Evolutionary conservation across 2,888 invertebrate genomes (phyloP).

Genomic region (Andrena camellia): DNA sequence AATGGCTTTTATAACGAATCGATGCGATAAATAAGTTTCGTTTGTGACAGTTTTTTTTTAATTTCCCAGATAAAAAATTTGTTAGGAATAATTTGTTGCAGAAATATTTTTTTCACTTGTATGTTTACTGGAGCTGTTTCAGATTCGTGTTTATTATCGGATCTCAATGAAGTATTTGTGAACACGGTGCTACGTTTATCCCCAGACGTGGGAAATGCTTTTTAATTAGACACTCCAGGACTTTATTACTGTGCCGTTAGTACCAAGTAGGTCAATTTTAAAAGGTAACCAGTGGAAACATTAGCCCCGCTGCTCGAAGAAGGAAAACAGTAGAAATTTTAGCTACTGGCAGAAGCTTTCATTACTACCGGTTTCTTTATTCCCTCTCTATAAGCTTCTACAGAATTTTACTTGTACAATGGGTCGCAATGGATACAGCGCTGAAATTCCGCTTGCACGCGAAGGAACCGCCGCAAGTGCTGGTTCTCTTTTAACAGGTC

Average conservation of each 20-base stretch:
- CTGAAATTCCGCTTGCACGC: constrained; percentile 13
- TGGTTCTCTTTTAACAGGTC: constrained; percentile 20
- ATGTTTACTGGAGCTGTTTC: too few relatives aligned
- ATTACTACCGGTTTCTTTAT: background rate
- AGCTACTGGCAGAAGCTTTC: background rate
- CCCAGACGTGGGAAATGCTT: too few relatives aligned
- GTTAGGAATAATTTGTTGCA: too few relatives aligned
- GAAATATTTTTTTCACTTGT: too few relatives aligned
- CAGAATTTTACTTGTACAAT: constrained; percentile 8
- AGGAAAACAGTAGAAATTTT: background rate
- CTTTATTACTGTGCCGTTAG: background rate
- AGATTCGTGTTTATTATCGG: too few relatives aligned
- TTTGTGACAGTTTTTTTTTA: too few relatives aligned
- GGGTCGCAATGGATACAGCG: background rate
- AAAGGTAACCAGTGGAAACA: background rate
- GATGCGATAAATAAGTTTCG: too few relatives aligned
- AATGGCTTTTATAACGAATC: too few relatives aligned
- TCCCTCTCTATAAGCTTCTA: background rate
- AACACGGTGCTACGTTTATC: too few relatives aligned
- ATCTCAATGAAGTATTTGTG: too few relatives aligned
- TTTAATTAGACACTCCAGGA: too few relatives aligned
- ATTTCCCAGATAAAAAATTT: too few relatives aligned
- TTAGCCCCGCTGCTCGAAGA: background rate
- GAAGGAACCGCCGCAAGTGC: constrained; percentile 19
- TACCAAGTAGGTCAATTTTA: background rate